phyloP scores from a whole-genome alignment of 2,888 invertebrate species.

The Heliconius ismenius region DNA sequence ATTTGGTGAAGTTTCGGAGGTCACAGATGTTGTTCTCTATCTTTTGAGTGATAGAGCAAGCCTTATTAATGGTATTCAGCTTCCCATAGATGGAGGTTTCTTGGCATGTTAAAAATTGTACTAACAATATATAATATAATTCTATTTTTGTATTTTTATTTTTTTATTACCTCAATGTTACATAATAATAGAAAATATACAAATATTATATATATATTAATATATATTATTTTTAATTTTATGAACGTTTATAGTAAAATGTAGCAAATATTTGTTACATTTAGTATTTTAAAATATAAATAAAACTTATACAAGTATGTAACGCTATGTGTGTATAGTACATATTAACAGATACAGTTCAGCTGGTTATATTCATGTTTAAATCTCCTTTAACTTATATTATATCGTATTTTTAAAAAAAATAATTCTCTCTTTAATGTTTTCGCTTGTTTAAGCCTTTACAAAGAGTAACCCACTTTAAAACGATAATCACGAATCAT shows the following conservation, averaged over 20 bases:
- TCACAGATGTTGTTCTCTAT: slow-evolving; percentile 87
- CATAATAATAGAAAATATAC: not conserved
- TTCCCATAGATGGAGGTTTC: slow-evolving; percentile 92
- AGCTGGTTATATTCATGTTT: not conserved
- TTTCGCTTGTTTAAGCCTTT: too few species aligned
- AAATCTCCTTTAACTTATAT: too few species aligned
- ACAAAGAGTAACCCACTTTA: not conserved
- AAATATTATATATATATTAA: not conserved
- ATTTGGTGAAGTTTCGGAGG: slow-evolving; percentile 90
- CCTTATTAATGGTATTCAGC: slow-evolving; percentile 84
- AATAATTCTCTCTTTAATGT: not conserved
- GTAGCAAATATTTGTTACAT: not conserved
- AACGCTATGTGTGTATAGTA: not conserved
- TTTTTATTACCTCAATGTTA: too few species aligned
- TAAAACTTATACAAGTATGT: not conserved
- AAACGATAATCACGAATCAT: not conserved
- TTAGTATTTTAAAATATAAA: not conserved
- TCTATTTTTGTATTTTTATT: too few species aligned
- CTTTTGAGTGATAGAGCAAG: slow-evolving; percentile 83
- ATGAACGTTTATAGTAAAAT: too few species aligned
- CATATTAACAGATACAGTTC: not conserved
- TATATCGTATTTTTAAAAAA: too few species aligned
- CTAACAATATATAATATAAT: too few species aligned
- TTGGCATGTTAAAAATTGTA: slow-evolving; percentile 61
- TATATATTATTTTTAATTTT: too few species aligned